Evolutionary conservation across 2,797 vertebrate species (phyloP).

Genomic region (Toxotes lorentzi): DNA sequence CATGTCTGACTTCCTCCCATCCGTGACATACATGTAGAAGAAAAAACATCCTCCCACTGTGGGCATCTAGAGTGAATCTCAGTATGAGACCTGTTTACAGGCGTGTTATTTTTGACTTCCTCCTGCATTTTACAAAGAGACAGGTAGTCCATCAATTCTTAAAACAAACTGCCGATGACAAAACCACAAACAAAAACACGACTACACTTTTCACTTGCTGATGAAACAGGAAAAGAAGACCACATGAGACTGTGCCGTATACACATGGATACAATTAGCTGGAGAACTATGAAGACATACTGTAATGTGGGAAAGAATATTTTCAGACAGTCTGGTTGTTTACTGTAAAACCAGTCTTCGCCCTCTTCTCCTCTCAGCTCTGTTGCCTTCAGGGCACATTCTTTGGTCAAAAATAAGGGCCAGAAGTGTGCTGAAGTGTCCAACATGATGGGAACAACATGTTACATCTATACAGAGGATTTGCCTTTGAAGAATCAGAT

Average conservation of each 20-base stretch:
- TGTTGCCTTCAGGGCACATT: slow-evolving; percentile 46
- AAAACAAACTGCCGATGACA: neutral
- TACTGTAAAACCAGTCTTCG: slow-evolving; percentile 51
- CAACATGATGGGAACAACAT: slow-evolving; percentile 20
- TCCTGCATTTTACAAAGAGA: neutral
- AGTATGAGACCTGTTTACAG: neutral
- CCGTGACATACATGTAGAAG: slow-evolving; percentile 27
- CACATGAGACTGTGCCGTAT: neutral
- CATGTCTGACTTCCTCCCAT: slow-evolving; percentile 58
- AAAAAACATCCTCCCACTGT: slow-evolving; percentile 41
- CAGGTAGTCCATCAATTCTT: neutral
- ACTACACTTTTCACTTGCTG: neutral
- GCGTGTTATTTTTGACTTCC: neutral
- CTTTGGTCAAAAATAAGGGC: slow-evolving; percentile 30
- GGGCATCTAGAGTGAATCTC: neutral
- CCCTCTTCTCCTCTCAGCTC: slow-evolving; percentile 15
- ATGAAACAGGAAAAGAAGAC: slow-evolving; percentile 4
- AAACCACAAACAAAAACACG: slow-evolving; percentile 12
- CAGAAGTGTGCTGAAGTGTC: slow-evolving; percentile 28
- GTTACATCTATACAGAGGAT: neutral
- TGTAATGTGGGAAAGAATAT: slow-evolving; percentile 34
- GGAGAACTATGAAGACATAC: slow-evolving; percentile 14
- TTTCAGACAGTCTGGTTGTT: slow-evolving; percentile 46
- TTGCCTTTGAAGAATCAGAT: slow-evolving; percentile 6
- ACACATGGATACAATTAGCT: slow-evolving; percentile 50